phyloP scores from a whole-genome alignment of 2,888 invertebrate genomes.

The Resseliella maxima region DNA sequence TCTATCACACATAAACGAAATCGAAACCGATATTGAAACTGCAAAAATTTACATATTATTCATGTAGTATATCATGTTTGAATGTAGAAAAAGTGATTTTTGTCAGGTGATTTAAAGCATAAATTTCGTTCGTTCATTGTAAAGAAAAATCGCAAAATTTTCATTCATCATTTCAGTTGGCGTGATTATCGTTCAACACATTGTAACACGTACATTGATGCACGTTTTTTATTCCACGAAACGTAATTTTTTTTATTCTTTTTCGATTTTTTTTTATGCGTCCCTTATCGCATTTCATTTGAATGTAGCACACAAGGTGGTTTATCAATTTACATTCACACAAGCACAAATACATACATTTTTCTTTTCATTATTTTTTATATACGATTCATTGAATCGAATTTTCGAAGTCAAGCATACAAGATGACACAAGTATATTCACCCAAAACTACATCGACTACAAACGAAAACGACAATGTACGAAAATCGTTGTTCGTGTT shows the following conservation, averaged over 20 bases:
- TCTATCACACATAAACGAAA: too few relatives aligned
- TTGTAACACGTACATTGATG: background rate
- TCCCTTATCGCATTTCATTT: conserved; percentile 12
- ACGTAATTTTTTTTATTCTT: background rate
- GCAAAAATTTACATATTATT: background rate
- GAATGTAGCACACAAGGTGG: background rate
- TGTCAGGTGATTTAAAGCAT: background rate
- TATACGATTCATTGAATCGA: background rate
- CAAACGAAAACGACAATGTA: background rate
- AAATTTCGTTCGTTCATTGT: background rate
- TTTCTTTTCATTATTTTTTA: conserved; percentile 1
- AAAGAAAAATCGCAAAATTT: background rate
- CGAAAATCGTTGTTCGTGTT: conserved; percentile 11
- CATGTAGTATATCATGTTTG: background rate
- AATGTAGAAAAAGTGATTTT: background rate
- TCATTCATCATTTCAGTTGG: background rate
- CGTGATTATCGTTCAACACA: background rate
- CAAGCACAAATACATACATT: background rate
- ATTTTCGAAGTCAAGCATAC: background rate
- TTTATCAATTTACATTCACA: background rate
- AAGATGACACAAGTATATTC: background rate
- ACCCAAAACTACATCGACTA: background rate
- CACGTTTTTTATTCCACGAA: background rate
- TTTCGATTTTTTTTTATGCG: background rate
- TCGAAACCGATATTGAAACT: background rate